Conservation (phyloP, 2,797 vertebrate genomes). For the Malacoraja senta region DNA sequence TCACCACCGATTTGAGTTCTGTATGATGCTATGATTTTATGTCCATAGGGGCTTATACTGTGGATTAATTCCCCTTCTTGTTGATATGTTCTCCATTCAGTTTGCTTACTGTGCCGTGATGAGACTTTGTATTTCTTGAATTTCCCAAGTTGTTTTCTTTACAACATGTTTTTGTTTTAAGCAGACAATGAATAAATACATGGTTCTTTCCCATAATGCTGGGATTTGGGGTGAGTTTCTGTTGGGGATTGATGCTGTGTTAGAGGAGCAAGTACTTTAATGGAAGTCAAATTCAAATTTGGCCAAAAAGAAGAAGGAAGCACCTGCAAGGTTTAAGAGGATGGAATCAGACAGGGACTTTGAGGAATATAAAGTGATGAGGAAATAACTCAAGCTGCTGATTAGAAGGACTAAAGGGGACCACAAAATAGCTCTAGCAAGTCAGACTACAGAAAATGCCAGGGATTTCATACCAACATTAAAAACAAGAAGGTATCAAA, state of each 20-base stretch:
- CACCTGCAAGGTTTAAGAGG: no score
- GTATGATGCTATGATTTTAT: neutral
- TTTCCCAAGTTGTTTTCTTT: neutral
- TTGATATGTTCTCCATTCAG: neutral
- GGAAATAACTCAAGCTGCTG: no score
- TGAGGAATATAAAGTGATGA: no score
- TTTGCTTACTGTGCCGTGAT: neutral
- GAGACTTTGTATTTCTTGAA: neutral
- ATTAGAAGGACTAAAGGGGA: no score
- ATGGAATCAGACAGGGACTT: no score
- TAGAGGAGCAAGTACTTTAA: neutral
- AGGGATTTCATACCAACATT: no score
- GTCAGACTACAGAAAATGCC: no score
- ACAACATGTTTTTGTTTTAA: neutral
- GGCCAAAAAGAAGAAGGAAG: no score
- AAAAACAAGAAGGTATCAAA: no score
- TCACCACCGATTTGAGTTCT: neutral
- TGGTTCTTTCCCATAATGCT: neutral
- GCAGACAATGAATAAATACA: neutral
- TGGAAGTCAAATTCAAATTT: no score
- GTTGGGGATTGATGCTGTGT: neutral
- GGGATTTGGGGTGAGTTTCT: no score
- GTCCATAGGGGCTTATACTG: neutral
- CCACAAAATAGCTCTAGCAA: no score
- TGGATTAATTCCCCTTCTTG: neutral